Conservation (phyloP, 2,888 invertebrate species). For the Rotaria macrura region DNA sequence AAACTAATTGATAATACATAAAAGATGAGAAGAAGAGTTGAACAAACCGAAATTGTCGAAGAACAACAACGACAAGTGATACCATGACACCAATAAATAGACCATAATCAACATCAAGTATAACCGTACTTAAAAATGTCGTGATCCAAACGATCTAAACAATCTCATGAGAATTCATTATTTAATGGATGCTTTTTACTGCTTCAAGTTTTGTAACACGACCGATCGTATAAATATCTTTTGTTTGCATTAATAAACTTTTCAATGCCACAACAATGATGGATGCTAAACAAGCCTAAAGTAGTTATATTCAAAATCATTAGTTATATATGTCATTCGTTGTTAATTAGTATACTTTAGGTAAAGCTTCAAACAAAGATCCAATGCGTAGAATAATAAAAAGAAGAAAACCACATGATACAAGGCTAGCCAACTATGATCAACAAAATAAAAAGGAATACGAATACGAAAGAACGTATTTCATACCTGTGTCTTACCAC, state of each 20-base stretch:
- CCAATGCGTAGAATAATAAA: conserved; percentile 74
- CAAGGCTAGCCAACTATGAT: conserved; percentile 59
- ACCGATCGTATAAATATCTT: conserved; percentile 14
- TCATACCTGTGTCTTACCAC: conserved; percentile 66
- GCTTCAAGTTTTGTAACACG: conserved; percentile 14
- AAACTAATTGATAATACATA: background rate
- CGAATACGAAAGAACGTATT: background rate
- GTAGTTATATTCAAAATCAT: no score
- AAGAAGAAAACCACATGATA: conserved; percentile 66
- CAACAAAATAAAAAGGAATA: background rate
- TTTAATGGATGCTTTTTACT: no score
- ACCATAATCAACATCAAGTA: conserved; percentile 72
- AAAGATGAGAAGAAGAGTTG: no score
- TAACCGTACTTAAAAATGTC: conserved; percentile 67
- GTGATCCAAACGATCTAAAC: conserved; percentile 20
- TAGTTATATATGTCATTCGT: no score
- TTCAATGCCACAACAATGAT: conserved; percentile 24
- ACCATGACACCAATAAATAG: conserved; percentile 58
- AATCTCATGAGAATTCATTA: conserved; percentile 17
- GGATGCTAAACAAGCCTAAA: conserved; percentile 53
- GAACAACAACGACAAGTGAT: background rate
- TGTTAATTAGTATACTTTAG: conserved; percentile 59
- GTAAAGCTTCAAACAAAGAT: conserved; percentile 73
- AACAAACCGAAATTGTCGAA: conserved; percentile 2
- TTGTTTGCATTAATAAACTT: background rate